phyloP scores from a whole-genome alignment of 2,113 vertebrate genomes.

The Megaceryle maxima region DNA sequence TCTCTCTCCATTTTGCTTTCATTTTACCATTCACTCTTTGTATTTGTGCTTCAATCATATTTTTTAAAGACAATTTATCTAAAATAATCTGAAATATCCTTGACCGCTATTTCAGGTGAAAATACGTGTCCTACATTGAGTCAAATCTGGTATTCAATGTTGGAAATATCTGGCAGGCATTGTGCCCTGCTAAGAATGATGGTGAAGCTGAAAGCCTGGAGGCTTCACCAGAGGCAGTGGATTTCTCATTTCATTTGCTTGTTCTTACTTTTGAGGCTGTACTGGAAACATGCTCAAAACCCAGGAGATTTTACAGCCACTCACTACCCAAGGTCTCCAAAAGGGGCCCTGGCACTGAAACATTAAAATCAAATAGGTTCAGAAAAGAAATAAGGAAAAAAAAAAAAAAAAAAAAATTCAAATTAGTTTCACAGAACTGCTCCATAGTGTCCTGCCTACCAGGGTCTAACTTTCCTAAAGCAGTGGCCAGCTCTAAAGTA shows the following conservation, averaged over 20 bases:
- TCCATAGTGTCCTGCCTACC: not conserved
- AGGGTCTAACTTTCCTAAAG: not conserved
- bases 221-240: not conserved
- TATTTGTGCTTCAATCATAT: not conserved
- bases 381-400: not conserved
- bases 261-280: not conserved
- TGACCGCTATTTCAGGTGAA: not conserved
- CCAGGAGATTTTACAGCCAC: not conserved
- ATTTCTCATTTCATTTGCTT: not conserved
- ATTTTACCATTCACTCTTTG: not conserved
- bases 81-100: not conserved
- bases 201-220: not conserved
- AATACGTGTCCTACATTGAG: not conserved
- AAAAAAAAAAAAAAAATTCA: fast-evolving
- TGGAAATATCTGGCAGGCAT: not conserved
- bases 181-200: not conserved
- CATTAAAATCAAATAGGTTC: not conserved
- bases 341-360: not conserved
- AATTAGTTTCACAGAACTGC: not conserved
- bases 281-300: not conserved
- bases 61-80: not conserved
- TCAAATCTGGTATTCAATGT: not conserved
- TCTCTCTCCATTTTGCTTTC: not conserved
- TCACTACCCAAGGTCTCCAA: not conserved
- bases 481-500: not conserved